Evolutionary conservation across 2,888 invertebrate genomes (phyloP).

Genomic region (Ethmia dodecea): DNA sequence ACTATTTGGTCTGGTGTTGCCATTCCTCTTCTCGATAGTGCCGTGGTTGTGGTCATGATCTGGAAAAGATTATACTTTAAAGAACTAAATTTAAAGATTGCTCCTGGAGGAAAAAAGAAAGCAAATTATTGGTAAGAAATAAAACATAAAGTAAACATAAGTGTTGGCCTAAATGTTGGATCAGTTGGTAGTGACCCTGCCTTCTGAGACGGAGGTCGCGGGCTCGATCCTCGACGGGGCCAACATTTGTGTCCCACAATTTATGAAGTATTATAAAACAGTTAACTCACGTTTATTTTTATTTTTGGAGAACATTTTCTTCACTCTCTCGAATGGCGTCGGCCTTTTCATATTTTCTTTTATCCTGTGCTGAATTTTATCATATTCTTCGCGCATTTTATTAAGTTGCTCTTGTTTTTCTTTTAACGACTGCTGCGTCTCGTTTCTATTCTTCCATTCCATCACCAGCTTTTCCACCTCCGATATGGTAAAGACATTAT

Average conservation of each 20-base stretch:
- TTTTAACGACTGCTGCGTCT: slow-evolving; percentile 90
- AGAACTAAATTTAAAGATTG: no score
- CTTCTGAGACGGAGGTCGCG: no score
- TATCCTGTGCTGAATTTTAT: slow-evolving; percentile 87
- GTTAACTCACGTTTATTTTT: slow-evolving; percentile 68
- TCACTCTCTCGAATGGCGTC: slow-evolving; percentile 88
- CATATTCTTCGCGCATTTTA: slow-evolving; percentile 88
- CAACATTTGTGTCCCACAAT: no score
- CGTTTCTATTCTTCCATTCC: slow-evolving; percentile 91
- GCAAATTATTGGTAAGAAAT: no score
- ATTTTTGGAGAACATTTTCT: slow-evolving; percentile 84
- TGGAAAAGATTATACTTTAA: no score
- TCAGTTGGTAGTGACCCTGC: no score
- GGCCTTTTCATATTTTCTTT: slow-evolving; percentile 86
- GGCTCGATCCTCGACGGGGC: no score
- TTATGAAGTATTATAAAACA: neutral
- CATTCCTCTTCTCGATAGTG: slow-evolving; percentile 63
- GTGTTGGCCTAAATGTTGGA: no score
- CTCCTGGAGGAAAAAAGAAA: no score
- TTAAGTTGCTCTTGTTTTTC: slow-evolving; percentile 90
- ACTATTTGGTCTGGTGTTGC: slow-evolving; percentile 66
- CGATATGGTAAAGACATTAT: slow-evolving; percentile 89
- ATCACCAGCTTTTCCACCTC: slow-evolving; percentile 92
- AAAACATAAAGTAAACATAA: no score
- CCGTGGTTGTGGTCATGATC: slow-evolving; percentile 55